Base-by-base conservation (phyloP, 2,888 invertebrate genomes). In the Argyresthia goedartella region DNA sequence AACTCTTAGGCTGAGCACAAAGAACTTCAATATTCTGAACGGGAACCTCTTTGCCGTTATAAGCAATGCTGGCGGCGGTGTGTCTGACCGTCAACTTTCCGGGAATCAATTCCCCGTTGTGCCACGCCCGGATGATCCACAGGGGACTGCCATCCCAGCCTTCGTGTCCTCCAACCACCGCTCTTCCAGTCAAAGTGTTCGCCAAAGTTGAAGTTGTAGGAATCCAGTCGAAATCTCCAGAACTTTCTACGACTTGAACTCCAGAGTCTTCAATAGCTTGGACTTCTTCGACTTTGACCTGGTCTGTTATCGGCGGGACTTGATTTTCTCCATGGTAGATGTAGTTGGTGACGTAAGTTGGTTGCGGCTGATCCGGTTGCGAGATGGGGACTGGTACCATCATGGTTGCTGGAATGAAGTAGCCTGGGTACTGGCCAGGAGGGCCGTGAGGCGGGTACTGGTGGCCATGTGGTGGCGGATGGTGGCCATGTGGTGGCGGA, bases 71-170 rank as follows among this genome's bases (percentile, higher is more conserved):
- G 0, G 87, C 87, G 0, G 80, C 61, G 49, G 73, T 80, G 57
- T 86, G 86, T 54, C 85, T 70, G 3, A 87, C 73, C 0, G 85
- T 79, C 0, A 87, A 57, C 56, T 87, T 87, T 1, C 87, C 87
- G n/a, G 87, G 86, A 1, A 87, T 66, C 53, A 86, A 54, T 41
- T 87, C 84, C 4, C 84, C 85, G n/a, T 71, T 71, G 44, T 86
- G 77, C 80, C 79, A 81, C 0, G 79, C 71, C 15, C 87, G 64
- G 52, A 87, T 87, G 11, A 88, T 79, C 82, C 87, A 87, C 0
- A 87, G 57, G 0, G 84, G 84, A 54, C 81, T 85, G 1, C 86
- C 81, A 46, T 88, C 86, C 82, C 86, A 85, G 0, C 84, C 86
- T 59, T 87, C 87, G 36, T 85, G 79, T 0, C 87, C 87, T 0